Base-by-base conservation (phyloP, 30 jellyfish, hydroid and myxozoan species). In the Hydra vulgaris region DNA sequence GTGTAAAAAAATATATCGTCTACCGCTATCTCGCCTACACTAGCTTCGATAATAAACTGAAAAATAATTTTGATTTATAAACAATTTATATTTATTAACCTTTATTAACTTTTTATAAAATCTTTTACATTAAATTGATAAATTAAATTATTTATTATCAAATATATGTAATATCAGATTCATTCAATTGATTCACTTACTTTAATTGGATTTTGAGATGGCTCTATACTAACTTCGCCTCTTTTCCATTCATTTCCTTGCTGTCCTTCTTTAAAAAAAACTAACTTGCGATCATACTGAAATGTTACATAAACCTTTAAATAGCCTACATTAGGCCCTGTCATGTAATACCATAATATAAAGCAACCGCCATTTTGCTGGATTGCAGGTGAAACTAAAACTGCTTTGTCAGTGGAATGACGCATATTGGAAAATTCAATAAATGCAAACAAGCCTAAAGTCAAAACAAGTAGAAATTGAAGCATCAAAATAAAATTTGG, bases 291-390 rank as follows among this genome's bases (percentile, higher is more conserved):
- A 66, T 82, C 74, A 40, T 20, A 18, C 15, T 79, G 81, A n/a
- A 85, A 80, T 20, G 77, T 74, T 23, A 79, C 12, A 61, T 0
- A 1, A 23, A 89, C 95, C 22, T 21, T 54, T 22, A 89, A 83
- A 66, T 86, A 67, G 12, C 97, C 97, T 83, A 89, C 81, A 8
- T 89, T 83, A 27, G 80, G 21, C 18, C 97, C 97, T 18, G 78
- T 66, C 97, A 89, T 89, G 71, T 89, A 89, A 66, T 89, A 89
- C 97, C 97, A 89, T 72, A 89, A 82, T 18, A 80, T 68, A 21
- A 89, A 73, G 83, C 97, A 89, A 81, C 97, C 97, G n/a, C 81
- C 27, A 22, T 69, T 56, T 5, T 68, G 69, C 18, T 72, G 66
- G 23, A 89, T 21, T 24, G 53, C 25, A 54, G 95, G 95, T 27